Conservation (phyloP, 2,797 vertebrate species). For the Cyclopterus lumpus region DNA sequence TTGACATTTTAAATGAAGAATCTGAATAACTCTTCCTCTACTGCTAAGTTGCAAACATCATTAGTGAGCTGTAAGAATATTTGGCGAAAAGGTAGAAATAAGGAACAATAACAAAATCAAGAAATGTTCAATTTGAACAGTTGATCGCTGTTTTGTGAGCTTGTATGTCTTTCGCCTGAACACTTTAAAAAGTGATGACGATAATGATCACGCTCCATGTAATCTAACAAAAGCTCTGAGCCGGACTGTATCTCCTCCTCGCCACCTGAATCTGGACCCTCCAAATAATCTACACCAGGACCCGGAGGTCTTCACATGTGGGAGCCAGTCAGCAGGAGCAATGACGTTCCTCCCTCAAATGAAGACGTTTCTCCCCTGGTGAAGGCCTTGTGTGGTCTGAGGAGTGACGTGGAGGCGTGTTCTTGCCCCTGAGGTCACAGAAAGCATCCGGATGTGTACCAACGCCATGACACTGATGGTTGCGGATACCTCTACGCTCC, state of each 20-base stretch:
- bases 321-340: not conserved
- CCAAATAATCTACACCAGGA: not conserved
- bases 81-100: not conserved
- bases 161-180: not conserved
- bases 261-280: not conserved
- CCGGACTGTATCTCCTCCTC: not conserved
- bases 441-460: not conserved
- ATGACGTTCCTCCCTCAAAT: not conserved
- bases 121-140: not conserved
- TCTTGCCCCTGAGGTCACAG: not conserved
- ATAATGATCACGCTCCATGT: not conserved
- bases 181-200: not conserved
- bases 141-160: not conserved
- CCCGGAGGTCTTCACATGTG: not conserved
- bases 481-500: slow-evolving; percentile 1
- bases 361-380: not conserved
- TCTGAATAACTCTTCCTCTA: no score
- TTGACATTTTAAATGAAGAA: not conserved
- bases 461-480: not conserved
- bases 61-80: not conserved
- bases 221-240: not conserved
- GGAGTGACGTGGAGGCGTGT: not conserved
- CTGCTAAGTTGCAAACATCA: not conserved
- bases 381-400: not conserved
- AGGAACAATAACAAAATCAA: not conserved